Evolutionary conservation across 2,113 vertebrate genomes (phyloP).

Genomic region (Cololabis saira): DNA sequence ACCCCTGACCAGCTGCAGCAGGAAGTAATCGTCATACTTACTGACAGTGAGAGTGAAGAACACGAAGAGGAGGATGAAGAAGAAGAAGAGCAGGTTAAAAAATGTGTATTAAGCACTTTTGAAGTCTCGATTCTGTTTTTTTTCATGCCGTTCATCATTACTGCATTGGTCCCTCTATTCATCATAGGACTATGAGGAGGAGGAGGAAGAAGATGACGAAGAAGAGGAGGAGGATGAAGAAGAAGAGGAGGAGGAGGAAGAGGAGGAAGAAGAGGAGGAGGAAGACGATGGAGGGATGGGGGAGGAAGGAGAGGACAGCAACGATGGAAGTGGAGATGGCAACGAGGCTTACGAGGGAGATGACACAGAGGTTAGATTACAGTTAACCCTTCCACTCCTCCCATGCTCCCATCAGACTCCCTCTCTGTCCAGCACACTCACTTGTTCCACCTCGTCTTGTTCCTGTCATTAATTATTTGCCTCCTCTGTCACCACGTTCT

Average conservation of each 20-base stretch:
- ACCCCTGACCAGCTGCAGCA: slow-evolving; percentile 84
- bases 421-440: slow-evolving; percentile 28
- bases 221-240: slow-evolving; percentile 73
- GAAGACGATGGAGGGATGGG: slow-evolving; percentile 93
- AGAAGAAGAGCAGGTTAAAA: slow-evolving; percentile 77
- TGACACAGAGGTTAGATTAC: slow-evolving; percentile 89
- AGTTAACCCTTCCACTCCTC: no score
- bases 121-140: neutral
- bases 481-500: slow-evolving; percentile 29
- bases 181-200: slow-evolving; percentile 83
- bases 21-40: slow-evolving; percentile 93
- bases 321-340: slow-evolving; percentile 91
- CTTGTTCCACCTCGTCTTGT: slow-evolving; percentile 42
- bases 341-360: slow-evolving; percentile 94
- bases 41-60: slow-evolving; percentile 92
- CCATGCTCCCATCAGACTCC: neutral
- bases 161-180: neutral
- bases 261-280: slow-evolving; percentile 92
- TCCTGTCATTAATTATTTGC: slow-evolving; percentile 9
- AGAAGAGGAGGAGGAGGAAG: slow-evolving; percentile 87
- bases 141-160: neutral
- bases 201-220: slow-evolving; percentile 57
- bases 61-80: slow-evolving; percentile 89
- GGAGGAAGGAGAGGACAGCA: slow-evolving; percentile 95
- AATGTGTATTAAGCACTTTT: rapidly evolving